Evolutionary conservation across 2,888 invertebrate species (phyloP).

Genomic region (Eristalis intricaria): DNA sequence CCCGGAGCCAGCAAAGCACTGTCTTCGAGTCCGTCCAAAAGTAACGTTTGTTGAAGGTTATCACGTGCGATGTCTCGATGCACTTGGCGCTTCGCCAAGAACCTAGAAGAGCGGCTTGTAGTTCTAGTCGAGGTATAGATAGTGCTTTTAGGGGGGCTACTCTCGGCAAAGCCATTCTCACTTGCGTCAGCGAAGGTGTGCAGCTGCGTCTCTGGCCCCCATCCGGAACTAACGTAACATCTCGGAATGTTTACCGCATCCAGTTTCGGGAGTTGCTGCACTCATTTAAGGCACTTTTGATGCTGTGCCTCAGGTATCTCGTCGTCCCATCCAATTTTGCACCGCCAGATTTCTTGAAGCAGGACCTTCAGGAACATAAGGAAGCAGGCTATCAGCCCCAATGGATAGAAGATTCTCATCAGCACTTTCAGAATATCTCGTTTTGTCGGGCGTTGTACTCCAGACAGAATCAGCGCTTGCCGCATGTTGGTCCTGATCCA

Average conservation of each 20-base stretch:
- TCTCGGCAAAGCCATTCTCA: conserved; percentile 31
- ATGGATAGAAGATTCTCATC: conserved; percentile 64
- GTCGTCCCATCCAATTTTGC: conserved; percentile 54
- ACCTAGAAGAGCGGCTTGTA: neutral
- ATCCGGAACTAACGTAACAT: conserved; percentile 35
- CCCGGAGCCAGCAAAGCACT: conserved; percentile 72
- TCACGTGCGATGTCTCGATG: neutral
- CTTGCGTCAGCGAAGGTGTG: conserved; percentile 71
- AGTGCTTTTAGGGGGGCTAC: neutral
- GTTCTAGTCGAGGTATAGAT: neutral
- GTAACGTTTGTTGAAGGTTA: neutral
- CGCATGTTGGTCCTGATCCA: neutral
- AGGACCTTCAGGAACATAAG: conserved; percentile 57
- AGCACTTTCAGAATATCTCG: conserved; percentile 55
- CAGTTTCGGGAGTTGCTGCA: conserved; percentile 10
- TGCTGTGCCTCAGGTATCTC: conserved; percentile 21
- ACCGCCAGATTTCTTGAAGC: conserved; percentile 65
- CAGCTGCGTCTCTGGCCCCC: conserved; percentile 30
- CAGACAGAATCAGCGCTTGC: conserved; percentile 15
- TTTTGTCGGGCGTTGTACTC: conserved; percentile 46
- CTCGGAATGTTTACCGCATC: conserved; percentile 43
- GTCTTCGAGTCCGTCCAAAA: conserved; percentile 74
- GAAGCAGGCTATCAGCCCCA: conserved; percentile 46
- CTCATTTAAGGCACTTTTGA: conserved; percentile 39
- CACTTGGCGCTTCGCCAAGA: neutral